Base-by-base conservation (phyloP, 2,888 invertebrate species). In the Lordiphosa andalusiaca region DNA sequence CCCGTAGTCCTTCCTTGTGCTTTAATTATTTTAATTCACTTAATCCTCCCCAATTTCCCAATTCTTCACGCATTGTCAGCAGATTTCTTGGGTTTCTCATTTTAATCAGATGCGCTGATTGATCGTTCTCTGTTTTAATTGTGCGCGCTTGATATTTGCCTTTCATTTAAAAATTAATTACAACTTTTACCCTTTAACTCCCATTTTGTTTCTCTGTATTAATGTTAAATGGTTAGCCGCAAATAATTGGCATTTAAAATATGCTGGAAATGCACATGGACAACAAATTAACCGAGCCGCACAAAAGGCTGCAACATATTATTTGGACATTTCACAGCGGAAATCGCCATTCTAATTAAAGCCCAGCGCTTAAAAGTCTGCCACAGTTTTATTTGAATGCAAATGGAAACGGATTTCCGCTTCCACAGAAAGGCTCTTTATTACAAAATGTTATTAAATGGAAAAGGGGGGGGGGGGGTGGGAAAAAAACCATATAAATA, bases 151-250 rank as follows among this genome's bases (percentile, higher is more conserved):
- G 62, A 66, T 71, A 78, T 77, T 78, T 84, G 83, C 72, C 67
- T 78, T 78, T 84, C 62, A 78, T 78, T 78, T 78, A 83, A 83
- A 84, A 84, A 67, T 81, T 73, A 77, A 77, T 77, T 84, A 76
- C 64, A 59, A 46, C 64, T 69, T 36, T 10, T 36, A 37, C 51
- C 48, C 51, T 44, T 46, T 23, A 35, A 9, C 30, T 35, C 57
- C 55, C 49, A 53, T 59, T 53, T 40, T 59, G 37, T 49, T 39
- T 40, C 44, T 57, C 38, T 39, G 35, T 37, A 69, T 84, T 55
- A 54, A 78, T 71, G 74, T 71, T 66, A 59, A 69, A 58, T 69
- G 82, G 40, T 39, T 53, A 63, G 76, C 76, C 69, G 64, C 84
- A 69, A 62, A 80, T 84, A 78, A 84, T 84, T 78, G 85, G 60